phyloP scores from a whole-genome alignment of 2,888 invertebrate species.

The Augochlorella aurata region DNA sequence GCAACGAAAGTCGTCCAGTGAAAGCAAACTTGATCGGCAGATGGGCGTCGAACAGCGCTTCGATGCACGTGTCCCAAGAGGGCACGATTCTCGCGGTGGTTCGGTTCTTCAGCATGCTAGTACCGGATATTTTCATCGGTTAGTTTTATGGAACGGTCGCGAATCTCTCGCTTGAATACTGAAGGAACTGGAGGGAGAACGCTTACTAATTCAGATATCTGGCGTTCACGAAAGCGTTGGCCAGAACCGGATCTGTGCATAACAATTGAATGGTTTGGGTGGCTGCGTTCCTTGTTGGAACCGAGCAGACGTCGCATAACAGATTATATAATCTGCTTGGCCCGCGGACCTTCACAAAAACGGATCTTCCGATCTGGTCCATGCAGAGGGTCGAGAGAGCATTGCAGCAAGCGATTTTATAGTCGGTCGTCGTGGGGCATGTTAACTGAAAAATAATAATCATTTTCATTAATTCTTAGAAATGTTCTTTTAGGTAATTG shows the following conservation, averaged over 20 bases:
- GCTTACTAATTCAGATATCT: slow-evolving; percentile 73
- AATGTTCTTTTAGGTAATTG: too few species aligned
- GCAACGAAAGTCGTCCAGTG: slow-evolving; percentile 85
- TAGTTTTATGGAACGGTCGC: neutral
- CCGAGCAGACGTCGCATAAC: slow-evolving; percentile 60
- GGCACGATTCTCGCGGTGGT: slow-evolving; percentile 81
- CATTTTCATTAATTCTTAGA: neutral
- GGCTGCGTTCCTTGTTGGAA: slow-evolving; percentile 70
- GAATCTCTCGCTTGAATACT: neutral
- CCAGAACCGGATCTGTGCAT: slow-evolving; percentile 63
- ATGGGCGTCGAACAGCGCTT: slow-evolving; percentile 84
- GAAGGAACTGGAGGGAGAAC: too few species aligned
- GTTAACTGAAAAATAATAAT: slow-evolving; percentile 35
- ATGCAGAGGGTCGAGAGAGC: slow-evolving; percentile 66
- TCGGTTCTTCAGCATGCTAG: slow-evolving; percentile 83
- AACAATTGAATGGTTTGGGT: slow-evolving; percentile 70
- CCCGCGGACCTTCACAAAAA: slow-evolving; percentile 61
- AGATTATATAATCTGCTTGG: slow-evolving; percentile 63
- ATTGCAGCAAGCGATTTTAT: slow-evolving; percentile 71
- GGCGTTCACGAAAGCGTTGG: slow-evolving; percentile 65
- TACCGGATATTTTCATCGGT: neutral
- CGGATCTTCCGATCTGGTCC: slow-evolving; percentile 60
- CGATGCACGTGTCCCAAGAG: slow-evolving; percentile 85
- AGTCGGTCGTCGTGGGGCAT: slow-evolving; percentile 60
- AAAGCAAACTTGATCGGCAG: slow-evolving; percentile 86